phyloP scores from a whole-genome alignment of 2,797 vertebrate genomes.

The Sphenodon punctatus region DNA sequence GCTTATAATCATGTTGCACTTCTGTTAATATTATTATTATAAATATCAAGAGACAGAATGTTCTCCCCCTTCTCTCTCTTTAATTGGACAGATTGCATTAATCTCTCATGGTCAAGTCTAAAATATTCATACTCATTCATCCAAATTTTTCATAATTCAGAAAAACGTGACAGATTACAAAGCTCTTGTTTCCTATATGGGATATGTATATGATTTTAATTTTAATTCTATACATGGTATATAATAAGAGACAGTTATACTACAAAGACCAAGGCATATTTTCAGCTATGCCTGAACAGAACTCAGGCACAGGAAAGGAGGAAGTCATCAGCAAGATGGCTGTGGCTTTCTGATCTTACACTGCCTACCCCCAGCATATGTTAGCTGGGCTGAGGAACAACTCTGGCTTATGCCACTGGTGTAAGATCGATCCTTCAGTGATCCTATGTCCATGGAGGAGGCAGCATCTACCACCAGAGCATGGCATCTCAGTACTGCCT shows the following conservation, averaged over 20 bases:
- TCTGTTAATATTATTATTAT: conserved; percentile 39
- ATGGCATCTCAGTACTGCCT: too few species aligned
- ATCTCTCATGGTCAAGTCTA: not conserved
- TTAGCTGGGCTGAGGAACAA: not conserved
- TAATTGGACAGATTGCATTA: conserved; percentile 30
- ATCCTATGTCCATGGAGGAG: too few species aligned
- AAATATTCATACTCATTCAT: not conserved
- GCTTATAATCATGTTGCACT: conserved; percentile 25
- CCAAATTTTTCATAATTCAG: not conserved
- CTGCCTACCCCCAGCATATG: not conserved
- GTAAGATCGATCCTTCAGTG: not conserved
- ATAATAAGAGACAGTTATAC: not conserved
- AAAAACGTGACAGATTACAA: conserved; percentile 27
- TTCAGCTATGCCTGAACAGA: not conserved
- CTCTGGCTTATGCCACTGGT: not conserved
- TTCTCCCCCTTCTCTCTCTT: conserved; percentile 23
- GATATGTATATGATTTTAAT: conserved; percentile 2
- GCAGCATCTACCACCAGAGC: too few species aligned
- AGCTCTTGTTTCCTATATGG: not conserved
- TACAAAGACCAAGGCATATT: not conserved
- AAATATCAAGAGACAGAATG: conserved; percentile 8
- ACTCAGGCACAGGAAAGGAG: not conserved
- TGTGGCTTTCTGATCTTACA: not conserved
- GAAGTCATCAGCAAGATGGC: not conserved
- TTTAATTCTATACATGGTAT: not conserved